Evolutionary conservation across 2,888 invertebrate genomes (phyloP).

Genomic region (Harpalus rufipes): DNA sequence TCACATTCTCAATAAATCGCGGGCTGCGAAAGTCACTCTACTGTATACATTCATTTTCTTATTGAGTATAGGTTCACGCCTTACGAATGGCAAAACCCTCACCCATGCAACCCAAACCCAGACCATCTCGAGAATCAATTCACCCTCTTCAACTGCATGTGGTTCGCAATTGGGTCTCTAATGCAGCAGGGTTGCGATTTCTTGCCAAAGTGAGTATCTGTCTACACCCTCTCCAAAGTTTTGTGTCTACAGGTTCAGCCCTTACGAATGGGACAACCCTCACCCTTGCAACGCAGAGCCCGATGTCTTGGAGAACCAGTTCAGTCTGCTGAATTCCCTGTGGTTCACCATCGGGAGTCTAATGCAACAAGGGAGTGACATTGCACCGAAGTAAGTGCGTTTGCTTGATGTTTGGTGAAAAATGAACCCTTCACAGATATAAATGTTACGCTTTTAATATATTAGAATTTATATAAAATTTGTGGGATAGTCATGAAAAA

Average conservation of each 20-base stretch:
- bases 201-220: conserved; percentile 90
- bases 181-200: conserved; percentile 98
- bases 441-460: too few species aligned
- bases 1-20: too few species aligned
- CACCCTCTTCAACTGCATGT: conserved; percentile 95
- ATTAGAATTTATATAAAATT: too few species aligned
- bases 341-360: conserved; percentile 97
- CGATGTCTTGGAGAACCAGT: conserved; percentile 92
- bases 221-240: conserved; percentile 8
- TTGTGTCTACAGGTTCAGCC: conserved; percentile 86
- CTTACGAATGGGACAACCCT: conserved; percentile 96
- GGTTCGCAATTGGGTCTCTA: conserved; percentile 97
- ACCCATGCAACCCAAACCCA: conserved; percentile 89
- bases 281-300: conserved; percentile 91
- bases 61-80: conserved; percentile 88
- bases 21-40: too few species aligned
- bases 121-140: conserved; percentile 95
- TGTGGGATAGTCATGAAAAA: too few species aligned
- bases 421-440: not conserved
- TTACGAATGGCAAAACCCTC: conserved; percentile 96
- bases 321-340: conserved; percentile 93
- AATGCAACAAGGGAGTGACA: conserved; percentile 96
- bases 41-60: too few species aligned
- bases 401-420: not conserved
- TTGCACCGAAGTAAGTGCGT: conserved; percentile 90